phyloP scores from a whole-genome alignment of 2,797 vertebrate genomes.

The Lepilemur ruficaudatus region DNA sequence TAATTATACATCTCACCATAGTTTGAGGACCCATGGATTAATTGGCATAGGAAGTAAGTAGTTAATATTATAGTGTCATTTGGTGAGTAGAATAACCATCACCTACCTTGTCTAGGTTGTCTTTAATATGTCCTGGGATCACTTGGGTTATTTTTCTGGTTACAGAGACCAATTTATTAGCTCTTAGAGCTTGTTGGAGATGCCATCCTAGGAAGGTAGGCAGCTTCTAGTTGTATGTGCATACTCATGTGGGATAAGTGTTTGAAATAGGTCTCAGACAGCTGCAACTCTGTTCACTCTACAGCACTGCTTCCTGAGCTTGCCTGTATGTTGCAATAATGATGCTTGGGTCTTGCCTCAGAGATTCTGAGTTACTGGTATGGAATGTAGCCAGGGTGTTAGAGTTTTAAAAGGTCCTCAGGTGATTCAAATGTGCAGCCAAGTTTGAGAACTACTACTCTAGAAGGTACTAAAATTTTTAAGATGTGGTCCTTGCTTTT shows the following conservation, averaged over 20 bases:
- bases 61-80: background rate
- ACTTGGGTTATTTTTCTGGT: background rate
- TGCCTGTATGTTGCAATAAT: background rate
- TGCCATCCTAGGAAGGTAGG: background rate
- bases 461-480: background rate
- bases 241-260: background rate
- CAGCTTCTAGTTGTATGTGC: background rate
- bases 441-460: slow-evolving; percentile 7
- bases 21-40: background rate
- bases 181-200: background rate
- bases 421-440: background rate
- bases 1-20: too few relatives aligned
- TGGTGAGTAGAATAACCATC: background rate
- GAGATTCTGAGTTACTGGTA: background rate
- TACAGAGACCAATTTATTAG: background rate
- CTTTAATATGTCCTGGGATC: background rate
- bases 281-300: background rate
- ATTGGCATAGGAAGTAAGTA: background rate
- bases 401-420: background rate
- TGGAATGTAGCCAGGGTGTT: background rate
- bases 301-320: background rate
- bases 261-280: background rate
- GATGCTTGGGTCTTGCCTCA: background rate
- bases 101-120: background rate
- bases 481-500: slow-evolving; percentile 31